These are phyloP conservation scores for Galbula dea DNA, from an alignment of 2,113 vertebrate genomes.

Conservation along the genomic window DNA sequence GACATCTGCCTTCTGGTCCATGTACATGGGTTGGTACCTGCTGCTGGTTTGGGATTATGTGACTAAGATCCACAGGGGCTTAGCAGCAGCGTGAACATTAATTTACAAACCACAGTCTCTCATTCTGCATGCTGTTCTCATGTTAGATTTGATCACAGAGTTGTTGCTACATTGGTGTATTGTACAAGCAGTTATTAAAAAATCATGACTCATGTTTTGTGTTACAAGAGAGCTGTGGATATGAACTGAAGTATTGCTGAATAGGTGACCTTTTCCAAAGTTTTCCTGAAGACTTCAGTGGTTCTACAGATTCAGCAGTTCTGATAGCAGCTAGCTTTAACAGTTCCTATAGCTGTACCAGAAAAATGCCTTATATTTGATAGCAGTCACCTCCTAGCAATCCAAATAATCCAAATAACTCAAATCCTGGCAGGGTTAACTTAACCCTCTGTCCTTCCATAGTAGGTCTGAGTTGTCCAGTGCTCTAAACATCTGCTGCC, in stretches of 20 bases:
- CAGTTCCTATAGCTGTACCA: background rate
- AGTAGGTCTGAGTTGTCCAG: background rate
- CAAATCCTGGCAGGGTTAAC: background rate
- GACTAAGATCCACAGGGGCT: background rate
- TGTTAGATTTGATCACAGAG: background rate
- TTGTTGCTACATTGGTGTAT: background rate
- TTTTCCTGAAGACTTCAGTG: background rate
- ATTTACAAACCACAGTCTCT: background rate
- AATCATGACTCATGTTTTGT: background rate
- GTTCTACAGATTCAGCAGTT: background rate
- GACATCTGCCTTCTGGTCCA: rapidly evolving
- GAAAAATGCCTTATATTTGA: background rate
- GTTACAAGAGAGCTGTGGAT: background rate
- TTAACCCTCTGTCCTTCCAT: background rate
- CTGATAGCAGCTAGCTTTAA: background rate
- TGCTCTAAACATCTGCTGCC: background rate
- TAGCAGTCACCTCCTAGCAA: background rate
- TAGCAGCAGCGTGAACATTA: background rate
- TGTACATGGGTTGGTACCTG: background rate
- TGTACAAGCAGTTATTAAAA: background rate
- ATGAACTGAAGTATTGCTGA: background rate
- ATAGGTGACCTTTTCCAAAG: background rate
- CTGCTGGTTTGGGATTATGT: background rate
- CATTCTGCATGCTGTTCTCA: background rate
- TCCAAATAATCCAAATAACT: no score